Conservation (phyloP, 2,797 vertebrate species). For the Otus scops region DNA sequence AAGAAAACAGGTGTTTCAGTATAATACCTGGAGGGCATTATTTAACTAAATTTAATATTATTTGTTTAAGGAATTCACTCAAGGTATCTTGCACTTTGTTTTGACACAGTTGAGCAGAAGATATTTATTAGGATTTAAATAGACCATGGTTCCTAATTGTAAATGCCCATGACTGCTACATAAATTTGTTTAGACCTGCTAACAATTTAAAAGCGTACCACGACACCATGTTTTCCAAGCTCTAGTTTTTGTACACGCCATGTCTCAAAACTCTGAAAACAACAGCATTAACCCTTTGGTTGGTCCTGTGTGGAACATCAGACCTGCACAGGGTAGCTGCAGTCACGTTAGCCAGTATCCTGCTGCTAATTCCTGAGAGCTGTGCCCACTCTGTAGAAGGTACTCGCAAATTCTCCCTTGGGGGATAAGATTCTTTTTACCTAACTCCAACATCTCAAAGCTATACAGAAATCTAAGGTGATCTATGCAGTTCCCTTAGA, state of each 20-base stretch:
- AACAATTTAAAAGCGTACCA: slow-evolving; percentile 23
- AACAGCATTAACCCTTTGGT: background rate
- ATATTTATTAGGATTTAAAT: slow-evolving; percentile 68
- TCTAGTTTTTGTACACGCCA: background rate
- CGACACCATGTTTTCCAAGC: background rate
- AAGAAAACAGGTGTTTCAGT: slow-evolving; percentile 72
- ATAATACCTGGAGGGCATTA: slow-evolving; percentile 54
- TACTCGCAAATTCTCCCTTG: rapidly evolving
- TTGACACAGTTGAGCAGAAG: slow-evolving; percentile 64
- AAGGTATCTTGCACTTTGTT: slow-evolving; percentile 62
- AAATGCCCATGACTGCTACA: slow-evolving; percentile 42
- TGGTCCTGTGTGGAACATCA: background rate
- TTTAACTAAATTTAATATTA: slow-evolving; percentile 61
- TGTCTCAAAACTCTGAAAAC: background rate
- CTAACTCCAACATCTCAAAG: background rate
- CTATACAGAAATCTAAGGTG: background rate
- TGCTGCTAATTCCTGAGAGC: background rate
- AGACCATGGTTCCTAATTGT: slow-evolving; percentile 57
- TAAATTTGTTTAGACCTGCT: slow-evolving; percentile 66
- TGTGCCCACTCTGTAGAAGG: background rate
- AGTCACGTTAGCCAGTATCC: rapidly evolving
- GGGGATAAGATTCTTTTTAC: background rate
- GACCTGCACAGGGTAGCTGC: background rate
- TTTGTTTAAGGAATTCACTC: slow-evolving; percentile 68
- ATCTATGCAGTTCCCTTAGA: background rate